Conservation (phyloP, 2,113 vertebrate genomes). For the Neofelis nebulosa region DNA sequence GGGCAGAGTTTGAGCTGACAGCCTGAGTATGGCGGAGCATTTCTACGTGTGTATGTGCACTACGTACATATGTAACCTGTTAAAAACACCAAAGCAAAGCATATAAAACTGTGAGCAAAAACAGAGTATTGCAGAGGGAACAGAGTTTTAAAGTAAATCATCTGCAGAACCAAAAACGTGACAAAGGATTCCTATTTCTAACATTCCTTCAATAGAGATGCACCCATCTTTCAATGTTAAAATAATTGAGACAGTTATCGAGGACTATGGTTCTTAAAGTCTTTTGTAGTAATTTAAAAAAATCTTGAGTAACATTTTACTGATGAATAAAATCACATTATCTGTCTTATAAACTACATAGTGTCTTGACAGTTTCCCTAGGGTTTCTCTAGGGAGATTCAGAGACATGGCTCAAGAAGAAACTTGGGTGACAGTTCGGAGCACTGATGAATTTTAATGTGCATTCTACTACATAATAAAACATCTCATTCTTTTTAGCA, state of each 20-base stretch:
- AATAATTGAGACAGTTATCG: background rate
- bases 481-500: slow-evolving; percentile 55
- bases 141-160: background rate
- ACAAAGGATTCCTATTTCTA: background rate
- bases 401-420: background rate
- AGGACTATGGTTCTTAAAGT: background rate
- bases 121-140: background rate
- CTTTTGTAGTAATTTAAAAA: background rate
- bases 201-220: background rate
- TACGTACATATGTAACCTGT: background rate
- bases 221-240: background rate
- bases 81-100: background rate
- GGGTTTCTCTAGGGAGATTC: background rate
- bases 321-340: slow-evolving; percentile 12
- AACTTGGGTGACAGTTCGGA: slow-evolving; percentile 11
- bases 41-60: background rate
- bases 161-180: background rate
- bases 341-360: background rate
- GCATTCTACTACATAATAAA: slow-evolving; percentile 34
- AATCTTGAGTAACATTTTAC: slow-evolving; percentile 53
- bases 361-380: background rate
- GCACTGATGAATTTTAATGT: slow-evolving; percentile 46
- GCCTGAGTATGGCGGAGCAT: background rate
- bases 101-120: background rate
- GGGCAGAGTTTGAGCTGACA: background rate